A percentile compares a stretch with the other conserved stretches of the same genome.
Conservation (phyloP, 2,113 vertebrate species). For the Rhinolophus ferrumequinum region DNA sequence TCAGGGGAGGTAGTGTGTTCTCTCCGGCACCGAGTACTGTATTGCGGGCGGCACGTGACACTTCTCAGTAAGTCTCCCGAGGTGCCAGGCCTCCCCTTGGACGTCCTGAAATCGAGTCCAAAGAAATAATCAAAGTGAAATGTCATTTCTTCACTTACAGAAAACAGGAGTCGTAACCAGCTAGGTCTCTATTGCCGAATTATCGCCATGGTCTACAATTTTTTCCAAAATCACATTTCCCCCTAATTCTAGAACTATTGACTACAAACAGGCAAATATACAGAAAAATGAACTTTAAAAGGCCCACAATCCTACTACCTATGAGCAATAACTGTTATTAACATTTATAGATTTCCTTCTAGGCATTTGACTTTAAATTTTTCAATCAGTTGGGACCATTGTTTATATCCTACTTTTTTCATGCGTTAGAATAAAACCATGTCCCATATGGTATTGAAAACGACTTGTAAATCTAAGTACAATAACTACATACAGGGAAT, state of each 20-base stretch:
- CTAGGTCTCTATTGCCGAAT: neutral
- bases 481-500: accelerated
- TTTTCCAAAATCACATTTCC: neutral
- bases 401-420: neutral
- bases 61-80: accelerated
- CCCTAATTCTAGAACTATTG: neutral
- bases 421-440: neutral
- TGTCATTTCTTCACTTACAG: neutral
- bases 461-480: neutral
- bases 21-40: accelerated
- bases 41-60: accelerated
- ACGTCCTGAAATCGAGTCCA: accelerated
- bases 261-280: neutral
- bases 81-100: neutral
- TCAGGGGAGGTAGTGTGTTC: accelerated
- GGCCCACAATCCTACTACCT: neutral
- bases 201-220: neutral
- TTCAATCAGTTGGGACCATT: neutral
- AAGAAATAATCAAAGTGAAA: neutral
- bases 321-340: neutral
- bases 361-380: neutral
- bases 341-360: neutral
- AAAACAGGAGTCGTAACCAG: neutral
- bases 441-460: neutral
- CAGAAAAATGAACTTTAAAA: neutral